Conservation (phyloP, 2,113 vertebrate species). For the Oenanthe melanoleuca region DNA sequence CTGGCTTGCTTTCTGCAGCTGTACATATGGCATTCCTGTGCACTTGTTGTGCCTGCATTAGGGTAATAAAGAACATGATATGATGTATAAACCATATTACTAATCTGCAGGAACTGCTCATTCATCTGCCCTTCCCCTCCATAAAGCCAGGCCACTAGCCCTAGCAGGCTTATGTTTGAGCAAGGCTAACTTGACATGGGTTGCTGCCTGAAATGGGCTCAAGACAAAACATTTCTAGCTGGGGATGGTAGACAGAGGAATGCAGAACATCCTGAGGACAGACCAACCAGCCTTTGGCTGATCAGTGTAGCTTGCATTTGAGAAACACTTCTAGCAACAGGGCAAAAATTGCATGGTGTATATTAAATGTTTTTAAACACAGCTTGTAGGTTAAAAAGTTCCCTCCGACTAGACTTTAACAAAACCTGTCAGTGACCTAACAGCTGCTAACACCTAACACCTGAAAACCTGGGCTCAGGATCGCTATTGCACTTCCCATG, state of each 20-base stretch:
- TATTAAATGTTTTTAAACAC: neutral
- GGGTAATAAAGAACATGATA: neutral
- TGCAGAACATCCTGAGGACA: neutral
- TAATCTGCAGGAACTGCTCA: neutral
- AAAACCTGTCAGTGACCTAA: neutral
- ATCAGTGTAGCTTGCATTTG: neutral
- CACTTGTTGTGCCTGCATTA: neutral
- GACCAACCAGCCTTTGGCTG: neutral
- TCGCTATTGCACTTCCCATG: neutral
- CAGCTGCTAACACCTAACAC: neutral
- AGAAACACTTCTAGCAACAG: neutral
- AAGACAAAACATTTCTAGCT: neutral
- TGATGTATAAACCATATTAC: neutral
- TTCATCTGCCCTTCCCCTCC: neutral
- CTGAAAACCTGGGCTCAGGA: neutral
- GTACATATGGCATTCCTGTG: neutral
- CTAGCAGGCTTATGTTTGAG: neutral
- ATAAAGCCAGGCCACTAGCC: neutral
- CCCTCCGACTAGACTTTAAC: neutral
- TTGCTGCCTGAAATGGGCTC: neutral
- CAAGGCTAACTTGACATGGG: neutral
- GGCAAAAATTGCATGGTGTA: neutral
- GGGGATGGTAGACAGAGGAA: neutral
- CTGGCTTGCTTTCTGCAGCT: neutral
- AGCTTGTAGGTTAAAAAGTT: neutral